Evolutionary conservation across 1,140 invertebrate species (phyloP).

Genomic region (Trachelipus rathkii): DNA sequence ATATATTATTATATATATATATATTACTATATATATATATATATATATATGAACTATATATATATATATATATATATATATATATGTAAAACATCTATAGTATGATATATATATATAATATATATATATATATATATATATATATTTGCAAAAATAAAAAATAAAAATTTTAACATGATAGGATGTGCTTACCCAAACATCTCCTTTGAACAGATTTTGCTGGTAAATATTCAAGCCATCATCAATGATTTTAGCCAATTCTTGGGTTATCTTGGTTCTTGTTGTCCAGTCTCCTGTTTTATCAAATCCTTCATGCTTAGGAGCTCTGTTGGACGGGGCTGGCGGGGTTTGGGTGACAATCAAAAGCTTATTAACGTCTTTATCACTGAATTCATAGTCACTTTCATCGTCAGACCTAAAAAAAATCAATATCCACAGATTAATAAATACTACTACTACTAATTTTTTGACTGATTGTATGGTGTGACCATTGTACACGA

Average conservation of each 20-base stretch:
- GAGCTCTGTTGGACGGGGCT: conserved; percentile 73
- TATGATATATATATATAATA: background rate
- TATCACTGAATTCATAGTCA: conserved; percentile 75
- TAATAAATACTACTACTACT: too few relatives aligned
- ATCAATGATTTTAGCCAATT: conserved; percentile 88
- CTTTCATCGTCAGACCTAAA: conserved; percentile 56
- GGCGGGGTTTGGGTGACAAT: conserved; percentile 83
- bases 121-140: too few relatives aligned
- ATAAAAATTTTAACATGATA: too few relatives aligned
- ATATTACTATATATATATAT: too few relatives aligned
- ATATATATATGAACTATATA: too few relatives aligned
- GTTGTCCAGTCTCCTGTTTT: conserved; percentile 78
- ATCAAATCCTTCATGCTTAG: conserved; percentile 85
- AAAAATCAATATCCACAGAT: too few relatives aligned
- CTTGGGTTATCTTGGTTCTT: conserved; percentile 85
- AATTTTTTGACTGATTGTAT: too few relatives aligned
- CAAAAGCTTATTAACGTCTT: conserved; percentile 88
- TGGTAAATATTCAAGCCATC: conserved; percentile 93
- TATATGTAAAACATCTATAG: too few relatives aligned
- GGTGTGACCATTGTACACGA: too few relatives aligned
- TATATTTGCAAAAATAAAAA: too few relatives aligned
- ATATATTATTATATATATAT: too few relatives aligned
- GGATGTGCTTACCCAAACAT: conserved; percentile 43
- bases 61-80: too few relatives aligned
- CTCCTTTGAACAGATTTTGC: conserved; percentile 71